Evolutionary conservation across 2,113 vertebrate genomes (phyloP).

Genomic region (Thryonomys swinderianus): DNA sequence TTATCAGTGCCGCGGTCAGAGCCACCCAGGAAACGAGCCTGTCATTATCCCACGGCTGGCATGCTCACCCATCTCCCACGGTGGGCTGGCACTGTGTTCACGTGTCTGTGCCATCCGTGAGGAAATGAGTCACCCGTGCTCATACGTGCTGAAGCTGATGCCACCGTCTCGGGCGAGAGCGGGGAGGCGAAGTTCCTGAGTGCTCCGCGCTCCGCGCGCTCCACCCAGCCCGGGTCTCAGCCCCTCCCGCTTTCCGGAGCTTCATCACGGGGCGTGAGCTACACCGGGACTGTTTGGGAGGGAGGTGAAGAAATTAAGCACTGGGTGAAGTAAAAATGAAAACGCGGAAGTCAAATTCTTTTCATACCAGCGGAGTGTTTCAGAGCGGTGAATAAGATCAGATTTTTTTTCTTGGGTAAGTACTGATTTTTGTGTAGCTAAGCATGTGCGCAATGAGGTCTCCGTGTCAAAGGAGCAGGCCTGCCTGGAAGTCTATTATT

Average conservation of each 20-base stretch:
- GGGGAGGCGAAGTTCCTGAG: not conserved
- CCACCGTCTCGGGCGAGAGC: not conserved
- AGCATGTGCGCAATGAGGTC: not conserved
- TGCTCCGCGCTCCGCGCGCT: not conserved
- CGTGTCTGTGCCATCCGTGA: conserved; percentile 37
- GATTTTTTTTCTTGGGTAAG: not conserved
- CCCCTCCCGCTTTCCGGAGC: not conserved
- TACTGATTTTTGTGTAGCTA: not conserved
- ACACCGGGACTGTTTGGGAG: not conserved
- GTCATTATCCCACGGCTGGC: not conserved
- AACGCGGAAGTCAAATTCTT: not conserved
- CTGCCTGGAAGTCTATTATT: not conserved
- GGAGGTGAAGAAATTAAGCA: not conserved
- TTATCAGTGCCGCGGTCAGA: conserved; percentile 27
- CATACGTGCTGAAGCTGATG: not conserved
- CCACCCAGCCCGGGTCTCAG: not conserved
- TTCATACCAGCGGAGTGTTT: not conserved
- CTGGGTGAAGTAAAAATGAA: not conserved
- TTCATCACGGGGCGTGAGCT: conserved; percentile 10
- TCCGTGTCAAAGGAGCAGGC: not conserved
- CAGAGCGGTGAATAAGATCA: not conserved
- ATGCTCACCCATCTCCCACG: not conserved
- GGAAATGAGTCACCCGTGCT: conserved; percentile 70
- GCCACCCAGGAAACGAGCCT: not conserved
- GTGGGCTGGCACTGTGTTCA: not conserved